Base-by-base conservation (phyloP, 2,113 vertebrate species). In the Anguilla japonica region DNA sequence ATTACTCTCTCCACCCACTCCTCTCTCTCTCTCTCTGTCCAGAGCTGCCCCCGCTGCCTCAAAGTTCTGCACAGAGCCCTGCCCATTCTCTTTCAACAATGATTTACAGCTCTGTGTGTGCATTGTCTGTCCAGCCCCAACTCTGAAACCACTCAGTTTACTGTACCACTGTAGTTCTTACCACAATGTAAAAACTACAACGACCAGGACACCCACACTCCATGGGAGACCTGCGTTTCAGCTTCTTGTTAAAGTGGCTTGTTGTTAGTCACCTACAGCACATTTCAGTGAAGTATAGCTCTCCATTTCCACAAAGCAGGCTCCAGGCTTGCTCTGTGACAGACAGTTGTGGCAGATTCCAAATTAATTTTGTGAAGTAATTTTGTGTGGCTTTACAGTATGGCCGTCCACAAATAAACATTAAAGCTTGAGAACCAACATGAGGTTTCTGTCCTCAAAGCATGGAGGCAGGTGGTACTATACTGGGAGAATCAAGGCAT, bases 1-100 rank as follows among this genome's bases (percentile, higher is more conserved):
- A 60, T 34, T 41, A 9, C 39, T 16, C 22, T 3, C 41, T 79
- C 71, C n/a, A 40, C 43, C 43, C 82, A 75, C 87, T 57, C 83
- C 14, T 50, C 41, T n/a, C 22, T 0, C 83, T 41, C 63, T 53
- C 81, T 57, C 82, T 84, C 57, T 53, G 26, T 40, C 41, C 83
- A 67, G 60, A 67, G 60, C 18, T 22, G 71, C 82, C 56, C 43
- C 75, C 43, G 29, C 40, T 16, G 20, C 50, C 46, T 57, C 60
- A 67, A 67, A 67, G 60, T 67, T 67, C 60, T 67, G 18, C 60
- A 67, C 60, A 67, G 43, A 86, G 50, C 34, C n/a, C 43, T 34
- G 81, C n/a, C 46, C 43, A 15, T 40, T 87, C 79, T 41, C 82
- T 57, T 86, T 87, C 88, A 87, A 88, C 87, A 20, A 56, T 43